phyloP scores from a whole-genome alignment of 2,888 invertebrate genomes.

The Epinotia bilunana region DNA sequence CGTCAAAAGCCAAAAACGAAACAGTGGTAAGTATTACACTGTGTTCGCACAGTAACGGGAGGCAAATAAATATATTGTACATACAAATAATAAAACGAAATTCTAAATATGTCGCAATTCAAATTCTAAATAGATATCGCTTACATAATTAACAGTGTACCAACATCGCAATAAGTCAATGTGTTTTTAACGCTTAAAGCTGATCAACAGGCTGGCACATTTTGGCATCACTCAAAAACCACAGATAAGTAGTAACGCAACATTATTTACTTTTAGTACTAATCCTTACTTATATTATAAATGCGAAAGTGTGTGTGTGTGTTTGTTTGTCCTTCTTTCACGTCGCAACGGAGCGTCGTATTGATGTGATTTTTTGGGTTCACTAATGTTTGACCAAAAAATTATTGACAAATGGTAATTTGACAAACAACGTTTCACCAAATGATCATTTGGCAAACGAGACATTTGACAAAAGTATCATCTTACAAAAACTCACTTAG shows the following conservation, averaged over 20 bases:
- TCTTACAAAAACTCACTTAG: too few species aligned
- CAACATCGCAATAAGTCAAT: slow-evolving; percentile 37
- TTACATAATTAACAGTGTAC: slow-evolving; percentile 40
- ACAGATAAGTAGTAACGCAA: neutral
- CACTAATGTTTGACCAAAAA: too few species aligned
- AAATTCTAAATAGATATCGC: slow-evolving; percentile 46
- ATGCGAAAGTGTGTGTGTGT: too few species aligned
- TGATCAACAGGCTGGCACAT: slow-evolving; percentile 3
- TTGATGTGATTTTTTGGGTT: too few species aligned
- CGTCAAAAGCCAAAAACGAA: neutral
- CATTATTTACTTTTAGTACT: neutral
- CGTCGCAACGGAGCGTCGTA: too few species aligned
- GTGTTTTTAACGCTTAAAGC: slow-evolving; percentile 31
- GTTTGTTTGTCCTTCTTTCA: too few species aligned
- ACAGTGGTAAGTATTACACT: slow-evolving; percentile 8
- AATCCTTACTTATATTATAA: too few species aligned
- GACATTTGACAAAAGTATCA: too few species aligned
- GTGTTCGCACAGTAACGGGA: slow-evolving; percentile 29
- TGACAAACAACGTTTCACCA: too few species aligned
- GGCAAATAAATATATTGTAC: slow-evolving; percentile 41
- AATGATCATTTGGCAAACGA: too few species aligned
- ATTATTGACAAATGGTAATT: too few species aligned
- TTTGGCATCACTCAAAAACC: slow-evolving; percentile 30
- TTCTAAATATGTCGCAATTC: slow-evolving; percentile 46
- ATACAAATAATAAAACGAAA: slow-evolving; percentile 42